Percentiles rank a stretch among this genome's conserved stretches.
Conservation (phyloP, 2,797 vertebrate species). For the Tadarida brasiliensis region DNA sequence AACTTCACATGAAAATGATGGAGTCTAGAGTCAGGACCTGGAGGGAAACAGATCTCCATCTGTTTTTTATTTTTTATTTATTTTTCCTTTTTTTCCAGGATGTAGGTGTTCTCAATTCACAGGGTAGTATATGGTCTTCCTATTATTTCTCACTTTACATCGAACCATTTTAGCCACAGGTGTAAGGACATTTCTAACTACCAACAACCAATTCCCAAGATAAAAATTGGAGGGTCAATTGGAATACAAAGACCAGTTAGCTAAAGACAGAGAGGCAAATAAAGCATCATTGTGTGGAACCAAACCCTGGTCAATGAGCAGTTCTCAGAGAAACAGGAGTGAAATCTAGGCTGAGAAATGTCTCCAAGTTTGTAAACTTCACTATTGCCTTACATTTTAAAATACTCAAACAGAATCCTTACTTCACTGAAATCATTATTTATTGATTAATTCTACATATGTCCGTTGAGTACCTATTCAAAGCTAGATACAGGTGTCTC, state of each 20-base stretch:
- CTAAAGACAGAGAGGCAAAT: neutral
- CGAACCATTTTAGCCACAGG: neutral
- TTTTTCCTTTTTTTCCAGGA: neutral
- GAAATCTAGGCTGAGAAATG: neutral
- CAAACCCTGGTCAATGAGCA: neutral
- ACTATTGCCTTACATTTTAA: neutral
- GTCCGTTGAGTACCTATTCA: neutral
- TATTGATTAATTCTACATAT: neutral
- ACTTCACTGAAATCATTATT: neutral
- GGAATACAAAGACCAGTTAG: neutral
- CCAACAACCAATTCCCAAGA: neutral
- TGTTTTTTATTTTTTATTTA: neutral
- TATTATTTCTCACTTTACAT: neutral
- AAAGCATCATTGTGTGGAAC: neutral
- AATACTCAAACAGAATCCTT: neutral
- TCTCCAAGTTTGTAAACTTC: neutral
- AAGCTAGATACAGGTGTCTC: neutral
- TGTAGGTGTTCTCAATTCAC: neutral
- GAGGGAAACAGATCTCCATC: too few species aligned
- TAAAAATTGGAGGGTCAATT: neutral
- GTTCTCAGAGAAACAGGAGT: neutral
- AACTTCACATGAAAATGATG: neutral
- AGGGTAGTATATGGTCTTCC: neutral
- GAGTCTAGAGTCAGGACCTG: neutral
- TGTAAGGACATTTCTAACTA: neutral